phyloP scores from a whole-genome alignment of 2,797 vertebrate species.

The Enteromius fasciolatus region DNA sequence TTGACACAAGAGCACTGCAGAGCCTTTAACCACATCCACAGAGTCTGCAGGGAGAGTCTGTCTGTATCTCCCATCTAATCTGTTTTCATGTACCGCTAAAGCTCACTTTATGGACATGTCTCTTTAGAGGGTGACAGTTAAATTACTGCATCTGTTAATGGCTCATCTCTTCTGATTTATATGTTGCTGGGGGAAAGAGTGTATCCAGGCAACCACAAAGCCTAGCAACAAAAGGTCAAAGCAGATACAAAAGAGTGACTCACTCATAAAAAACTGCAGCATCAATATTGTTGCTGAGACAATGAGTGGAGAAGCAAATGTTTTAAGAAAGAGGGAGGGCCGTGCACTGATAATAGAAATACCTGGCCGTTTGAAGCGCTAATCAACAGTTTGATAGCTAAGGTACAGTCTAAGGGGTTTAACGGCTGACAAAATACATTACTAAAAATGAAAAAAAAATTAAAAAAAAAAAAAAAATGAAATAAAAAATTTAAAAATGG shows the following conservation, averaged over 20 bases:
- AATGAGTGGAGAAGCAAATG: slow-evolving; percentile 6
- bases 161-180: slow-evolving; percentile 57
- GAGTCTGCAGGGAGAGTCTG: slow-evolving; percentile 24
- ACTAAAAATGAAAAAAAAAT: no score
- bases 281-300: slow-evolving; percentile 42
- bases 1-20: slow-evolving; percentile 28
- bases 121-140: slow-evolving; percentile 44
- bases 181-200: slow-evolving; percentile 50
- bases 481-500: no score
- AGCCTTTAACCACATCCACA: slow-evolving; percentile 27
- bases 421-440: not conserved
- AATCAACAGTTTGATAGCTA: not conserved
- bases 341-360: not conserved
- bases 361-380: not conserved
- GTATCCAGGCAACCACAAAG: slow-evolving; percentile 66
- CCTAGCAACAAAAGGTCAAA: slow-evolving; percentile 63
- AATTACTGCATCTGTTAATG: slow-evolving; percentile 55
- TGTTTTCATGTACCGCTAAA: slow-evolving; percentile 37
- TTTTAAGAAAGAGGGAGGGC: slow-evolving; percentile 20
- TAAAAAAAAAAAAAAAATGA: no score
- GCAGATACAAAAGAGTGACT: slow-evolving; percentile 60
- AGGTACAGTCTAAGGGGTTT: not conserved
- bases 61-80: slow-evolving; percentile 37
- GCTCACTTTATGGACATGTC: slow-evolving; percentile 39
- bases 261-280: slow-evolving; percentile 53